A percentile compares a stretch with the other conserved stretches of the same genome.
Conservation (phyloP, 2,888 invertebrate species). For the Druceiella hillmani region DNA sequence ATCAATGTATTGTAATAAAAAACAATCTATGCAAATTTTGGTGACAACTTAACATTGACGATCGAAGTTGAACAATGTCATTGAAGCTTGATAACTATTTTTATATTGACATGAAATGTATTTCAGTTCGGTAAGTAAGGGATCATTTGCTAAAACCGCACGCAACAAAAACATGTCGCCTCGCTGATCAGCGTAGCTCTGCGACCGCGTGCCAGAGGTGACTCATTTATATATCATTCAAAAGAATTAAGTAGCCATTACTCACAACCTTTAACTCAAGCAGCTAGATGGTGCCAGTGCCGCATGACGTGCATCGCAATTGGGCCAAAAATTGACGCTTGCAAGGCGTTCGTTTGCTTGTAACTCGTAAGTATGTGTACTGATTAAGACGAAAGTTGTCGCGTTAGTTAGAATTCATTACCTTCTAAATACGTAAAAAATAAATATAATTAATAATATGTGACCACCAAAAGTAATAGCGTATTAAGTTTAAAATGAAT, state of each 20-base stretch:
- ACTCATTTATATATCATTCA: no score
- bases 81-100: no score
- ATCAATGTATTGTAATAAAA: no score
- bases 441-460: not conserved
- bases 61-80: no score
- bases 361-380: not conserved
- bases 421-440: not conserved
- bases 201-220: no score
- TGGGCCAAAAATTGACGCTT: no score
- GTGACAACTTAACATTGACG: no score
- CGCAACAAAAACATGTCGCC: not conserved
- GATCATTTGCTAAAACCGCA: not conserved
- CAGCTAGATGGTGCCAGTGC: not conserved
- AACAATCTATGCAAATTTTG: no score
- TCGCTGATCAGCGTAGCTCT: not conserved
- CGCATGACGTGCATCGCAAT: no score
- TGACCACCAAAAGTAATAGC: not conserved
- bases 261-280: not conserved
- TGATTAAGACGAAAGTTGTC: slow-evolving; percentile 1
- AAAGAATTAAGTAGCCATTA: not conserved
- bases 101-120: not conserved
- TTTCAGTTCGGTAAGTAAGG: slow-evolving; percentile 1
- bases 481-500: not conserved
- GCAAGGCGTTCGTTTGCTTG: not conserved
- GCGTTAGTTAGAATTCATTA: not conserved